These are phyloP conservation scores for Eptesicus fuscus DNA, from an alignment of 2,113 vertebrate genomes.

Conservation along the genomic window DNA sequence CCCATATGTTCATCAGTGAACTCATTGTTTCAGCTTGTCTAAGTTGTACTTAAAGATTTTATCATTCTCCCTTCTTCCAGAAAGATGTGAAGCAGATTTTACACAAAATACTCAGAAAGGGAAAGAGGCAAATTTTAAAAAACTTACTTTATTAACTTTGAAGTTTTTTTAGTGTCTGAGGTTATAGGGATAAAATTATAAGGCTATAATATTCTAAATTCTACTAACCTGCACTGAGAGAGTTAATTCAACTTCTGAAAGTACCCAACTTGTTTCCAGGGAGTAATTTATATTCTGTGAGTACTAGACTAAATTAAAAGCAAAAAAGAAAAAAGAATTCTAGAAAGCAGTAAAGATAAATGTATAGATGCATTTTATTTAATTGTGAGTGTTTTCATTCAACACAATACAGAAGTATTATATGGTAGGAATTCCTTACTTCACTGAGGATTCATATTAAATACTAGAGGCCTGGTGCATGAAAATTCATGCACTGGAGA, in stretches of 20 bases:
- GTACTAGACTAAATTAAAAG: background rate
- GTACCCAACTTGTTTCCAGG: conserved; percentile 2
- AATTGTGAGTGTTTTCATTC: background rate
- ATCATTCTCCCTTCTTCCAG: background rate
- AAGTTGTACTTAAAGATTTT: background rate
- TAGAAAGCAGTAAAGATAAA: background rate
- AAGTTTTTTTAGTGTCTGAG: conserved; percentile 18
- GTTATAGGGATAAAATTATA: background rate
- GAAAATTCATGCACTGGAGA: too few species aligned
- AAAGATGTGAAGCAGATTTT: background rate
- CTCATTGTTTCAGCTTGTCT: background rate
- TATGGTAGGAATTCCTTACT: background rate
- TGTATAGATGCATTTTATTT: conserved; percentile 27
- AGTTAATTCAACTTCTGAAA: conserved; percentile 40
- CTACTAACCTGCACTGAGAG: background rate
- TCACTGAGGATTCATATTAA: background rate
- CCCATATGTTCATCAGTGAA: background rate
- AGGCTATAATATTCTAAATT: background rate
- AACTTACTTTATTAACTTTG: background rate
- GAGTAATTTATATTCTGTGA: conserved; percentile 29
- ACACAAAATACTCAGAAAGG: background rate
- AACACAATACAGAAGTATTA: background rate
- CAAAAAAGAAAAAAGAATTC: background rate
- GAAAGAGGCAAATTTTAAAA: background rate
- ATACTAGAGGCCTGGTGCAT: too few species aligned